phyloP scores from a whole-genome alignment of 2,888 invertebrate species.

The Dyspetes luteomarginatus region DNA sequence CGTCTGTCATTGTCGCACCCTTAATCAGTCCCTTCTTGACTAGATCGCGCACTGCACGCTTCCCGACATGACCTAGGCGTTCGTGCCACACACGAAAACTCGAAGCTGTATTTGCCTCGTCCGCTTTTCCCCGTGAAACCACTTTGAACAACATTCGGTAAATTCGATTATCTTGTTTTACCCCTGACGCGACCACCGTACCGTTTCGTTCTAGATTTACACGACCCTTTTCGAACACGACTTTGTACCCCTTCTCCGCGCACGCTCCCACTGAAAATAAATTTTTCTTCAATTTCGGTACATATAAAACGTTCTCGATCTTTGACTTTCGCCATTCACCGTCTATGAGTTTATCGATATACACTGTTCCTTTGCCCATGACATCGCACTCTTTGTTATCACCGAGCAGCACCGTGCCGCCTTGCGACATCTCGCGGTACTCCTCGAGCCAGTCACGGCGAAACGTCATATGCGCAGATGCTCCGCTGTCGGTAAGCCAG shows the following conservation, averaged over 20 bases:
- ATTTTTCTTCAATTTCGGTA: constrained; percentile 41
- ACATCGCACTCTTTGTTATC: constrained; percentile 54
- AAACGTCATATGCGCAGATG: constrained; percentile 55
- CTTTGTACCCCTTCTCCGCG: constrained; percentile 44
- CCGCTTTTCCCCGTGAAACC: background rate
- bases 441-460: constrained; percentile 52
- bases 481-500: constrained; percentile 58
- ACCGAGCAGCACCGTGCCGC: constrained; percentile 43
- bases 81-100: constrained; percentile 14
- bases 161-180: background rate
- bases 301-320: background rate
- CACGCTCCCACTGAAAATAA: constrained; percentile 58
- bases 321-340: background rate
- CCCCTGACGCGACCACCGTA: constrained; percentile 23
- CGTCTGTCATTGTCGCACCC: background rate
- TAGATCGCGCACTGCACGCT: constrained; percentile 29
- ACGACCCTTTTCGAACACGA: constrained; percentile 60
- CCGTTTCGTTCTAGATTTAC: constrained; percentile 50
- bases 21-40: constrained; percentile 38
- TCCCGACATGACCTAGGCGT: constrained; percentile 4
- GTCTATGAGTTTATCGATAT: constrained; percentile 1
- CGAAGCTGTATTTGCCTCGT: constrained; percentile 1
- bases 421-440: constrained; percentile 46
- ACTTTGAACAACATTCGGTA: constrained; percentile 16
- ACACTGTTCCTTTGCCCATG: constrained; percentile 56